phyloP scores from a whole-genome alignment of 2,113 vertebrate genomes.

The Dipodomys spectabilis region DNA sequence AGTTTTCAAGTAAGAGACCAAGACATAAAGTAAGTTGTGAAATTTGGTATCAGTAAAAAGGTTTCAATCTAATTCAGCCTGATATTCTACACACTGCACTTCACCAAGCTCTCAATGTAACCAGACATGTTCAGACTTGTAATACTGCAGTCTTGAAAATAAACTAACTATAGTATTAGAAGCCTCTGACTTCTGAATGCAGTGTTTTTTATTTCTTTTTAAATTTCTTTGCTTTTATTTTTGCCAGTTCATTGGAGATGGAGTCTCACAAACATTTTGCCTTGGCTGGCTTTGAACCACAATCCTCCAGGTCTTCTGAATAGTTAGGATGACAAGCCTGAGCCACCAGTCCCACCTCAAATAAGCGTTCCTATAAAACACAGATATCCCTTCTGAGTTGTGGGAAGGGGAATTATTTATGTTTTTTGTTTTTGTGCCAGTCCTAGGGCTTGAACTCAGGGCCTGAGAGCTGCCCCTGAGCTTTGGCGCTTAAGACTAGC shows the following conservation, averaged over 20 bases:
- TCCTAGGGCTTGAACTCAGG: too few relatives aligned
- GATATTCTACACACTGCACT: neutral
- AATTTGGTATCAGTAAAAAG: neutral
- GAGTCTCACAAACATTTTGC: too few relatives aligned
- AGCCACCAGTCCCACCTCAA: neutral
- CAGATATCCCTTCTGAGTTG: neutral
- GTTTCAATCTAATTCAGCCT: neutral
- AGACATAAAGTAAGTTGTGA: neutral
- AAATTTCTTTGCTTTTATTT: too few relatives aligned
- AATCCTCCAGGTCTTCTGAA: too few relatives aligned
- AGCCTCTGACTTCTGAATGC: neutral
- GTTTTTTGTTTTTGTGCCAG: too few relatives aligned
- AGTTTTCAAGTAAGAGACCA: neutral
- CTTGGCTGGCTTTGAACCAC: too few relatives aligned
- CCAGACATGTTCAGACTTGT: neutral
- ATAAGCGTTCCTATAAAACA: constrained; percentile 11
- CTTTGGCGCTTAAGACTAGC: too few relatives aligned
- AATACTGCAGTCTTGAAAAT: neutral
- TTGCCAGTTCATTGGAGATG: too few relatives aligned
- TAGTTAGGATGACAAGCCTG: too few relatives aligned
- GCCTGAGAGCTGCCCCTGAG: too few relatives aligned
- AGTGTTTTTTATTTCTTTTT: too few relatives aligned
- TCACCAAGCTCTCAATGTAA: constrained; percentile 17
- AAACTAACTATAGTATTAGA: neutral
- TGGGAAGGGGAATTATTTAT: too few relatives aligned